Percentiles rank a stretch among this genome's conserved stretches.
phyloP scores from a whole-genome alignment of 2,888 invertebrate species.

The Drosophila pseudotalamancana region DNA sequence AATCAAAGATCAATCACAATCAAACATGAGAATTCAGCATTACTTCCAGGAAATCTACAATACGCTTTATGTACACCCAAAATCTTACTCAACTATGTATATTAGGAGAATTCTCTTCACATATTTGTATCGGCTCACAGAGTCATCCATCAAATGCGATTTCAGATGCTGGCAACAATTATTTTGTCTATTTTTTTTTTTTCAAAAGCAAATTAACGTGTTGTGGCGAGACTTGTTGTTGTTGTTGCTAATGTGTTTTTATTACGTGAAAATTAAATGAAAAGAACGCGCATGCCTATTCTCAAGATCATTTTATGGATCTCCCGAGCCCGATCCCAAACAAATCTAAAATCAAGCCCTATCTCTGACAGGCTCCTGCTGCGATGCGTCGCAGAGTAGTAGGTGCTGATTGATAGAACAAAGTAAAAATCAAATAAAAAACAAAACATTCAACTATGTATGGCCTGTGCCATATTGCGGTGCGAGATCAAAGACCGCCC shows the following conservation, averaged over 20 bases:
- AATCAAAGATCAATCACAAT: conserved; percentile 76
- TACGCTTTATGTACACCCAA: conserved; percentile 42
- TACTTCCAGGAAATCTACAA: conserved; percentile 77
- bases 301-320: conserved; percentile 65
- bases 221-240: conserved; percentile 42
- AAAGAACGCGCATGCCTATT: conserved; percentile 43
- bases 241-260: conserved; percentile 74
- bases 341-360: conserved; percentile 31
- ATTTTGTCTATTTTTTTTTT: conserved; percentile 79
- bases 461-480: conserved; percentile 67
- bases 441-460: conserved; percentile 74
- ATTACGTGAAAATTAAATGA: conserved; percentile 65
- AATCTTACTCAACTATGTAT: conserved; percentile 51
- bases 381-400: conserved; percentile 70
- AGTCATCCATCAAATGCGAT: conserved; percentile 74
- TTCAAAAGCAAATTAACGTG: conserved; percentile 65
- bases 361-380: conserved; percentile 52
- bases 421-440: conserved; percentile 81
- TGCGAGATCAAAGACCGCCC: conserved; percentile 78
- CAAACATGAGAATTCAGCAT: conserved; percentile 61
- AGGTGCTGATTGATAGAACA: conserved; percentile 80
- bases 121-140: conserved; percentile 14
- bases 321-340: conserved; percentile 25
- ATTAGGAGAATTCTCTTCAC: conserved; percentile 30
- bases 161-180: conserved; percentile 64